Base-by-base conservation (phyloP, 35 echinoderm and acorn worm genomes). In the Ophioderma brevispina region DNA sequence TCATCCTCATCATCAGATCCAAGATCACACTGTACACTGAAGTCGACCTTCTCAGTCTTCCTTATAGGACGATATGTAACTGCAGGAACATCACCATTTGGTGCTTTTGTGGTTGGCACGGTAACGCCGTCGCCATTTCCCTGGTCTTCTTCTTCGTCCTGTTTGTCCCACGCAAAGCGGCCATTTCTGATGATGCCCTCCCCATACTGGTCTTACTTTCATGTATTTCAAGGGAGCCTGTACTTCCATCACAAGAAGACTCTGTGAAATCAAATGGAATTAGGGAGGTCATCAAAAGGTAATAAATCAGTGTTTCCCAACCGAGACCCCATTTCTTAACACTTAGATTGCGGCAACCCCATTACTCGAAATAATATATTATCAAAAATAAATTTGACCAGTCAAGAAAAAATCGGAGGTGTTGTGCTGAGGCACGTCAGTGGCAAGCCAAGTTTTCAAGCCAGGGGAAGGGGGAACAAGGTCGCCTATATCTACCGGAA, bases 161-260 rank as follows among this genome's bases (percentile, higher is more conserved):
- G 78, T 77, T 95, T 99, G 38, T 99, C 97, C 97, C 97, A 99
- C 18, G 83, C 97, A 35, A 99, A 93, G 19, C 91, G 76, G n/a
- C 63, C 97, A 30, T 85, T 64, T n/a, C 64, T 79, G 81, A 99
- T 92, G 78, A 95, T 76, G 15, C 95, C 90, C n/a, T n/a, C 41
- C 17, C 84, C 94, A 77, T 91, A 95, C 37, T 91, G 92, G 42
- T 91, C 91, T 90, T 25, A 86, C 50, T 35, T 87, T 84, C 18
- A 95, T 76, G 18, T 46, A 55, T 37, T 92, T 76, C 38, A 91
- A 55, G 0, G 93, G 93, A 0, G 75, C 76, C 82, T 90, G 89
- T 39, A 95, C 97, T 6, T 92, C 87, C 97, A 99, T 99, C 15
- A 88, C 85, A 19, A 99, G 76, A 23, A 99, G 78, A 93, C 84